Conservation (phyloP, 2,113 vertebrate genomes). For the Platycercus adscitus region DNA sequence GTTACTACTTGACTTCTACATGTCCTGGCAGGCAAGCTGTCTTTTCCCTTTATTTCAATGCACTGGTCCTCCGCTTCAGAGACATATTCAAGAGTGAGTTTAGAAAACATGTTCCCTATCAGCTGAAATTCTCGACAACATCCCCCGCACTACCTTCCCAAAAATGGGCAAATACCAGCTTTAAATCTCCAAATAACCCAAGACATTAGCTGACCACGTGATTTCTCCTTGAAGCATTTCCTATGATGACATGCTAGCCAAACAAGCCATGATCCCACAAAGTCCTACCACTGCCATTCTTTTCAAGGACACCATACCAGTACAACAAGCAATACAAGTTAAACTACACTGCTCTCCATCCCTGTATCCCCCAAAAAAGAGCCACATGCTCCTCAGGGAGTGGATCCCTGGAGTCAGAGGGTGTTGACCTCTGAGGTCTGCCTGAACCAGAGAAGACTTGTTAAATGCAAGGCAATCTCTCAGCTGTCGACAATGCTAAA, state of each 20-base stretch:
- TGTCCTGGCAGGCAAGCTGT: background rate
- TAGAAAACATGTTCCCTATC: background rate
- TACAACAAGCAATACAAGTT: background rate
- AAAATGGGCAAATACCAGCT: background rate
- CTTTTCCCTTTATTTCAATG: background rate
- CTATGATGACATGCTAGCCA: background rate
- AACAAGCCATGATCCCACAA: background rate
- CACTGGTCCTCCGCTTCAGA: background rate
- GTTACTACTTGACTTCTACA: background rate
- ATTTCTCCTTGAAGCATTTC: background rate
- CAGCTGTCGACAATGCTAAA: constrained; percentile 15
- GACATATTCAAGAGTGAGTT: background rate
- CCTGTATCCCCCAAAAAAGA: background rate
- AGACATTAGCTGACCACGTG: background rate
- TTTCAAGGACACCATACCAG: background rate
- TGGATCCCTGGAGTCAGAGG: background rate
- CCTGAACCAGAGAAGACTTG: background rate
- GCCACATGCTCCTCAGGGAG: background rate
- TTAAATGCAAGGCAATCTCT: constrained; percentile 31
- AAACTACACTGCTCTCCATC: rapidly evolving
- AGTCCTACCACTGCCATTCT: background rate
- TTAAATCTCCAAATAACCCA: background rate
- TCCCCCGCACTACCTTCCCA: background rate
- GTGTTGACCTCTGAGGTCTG: background rate
- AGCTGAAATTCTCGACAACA: background rate